These are phyloP conservation scores for Clarias gariepinus DNA, from an alignment of 2,113 vertebrate genomes.

Conservation along the genomic window DNA sequence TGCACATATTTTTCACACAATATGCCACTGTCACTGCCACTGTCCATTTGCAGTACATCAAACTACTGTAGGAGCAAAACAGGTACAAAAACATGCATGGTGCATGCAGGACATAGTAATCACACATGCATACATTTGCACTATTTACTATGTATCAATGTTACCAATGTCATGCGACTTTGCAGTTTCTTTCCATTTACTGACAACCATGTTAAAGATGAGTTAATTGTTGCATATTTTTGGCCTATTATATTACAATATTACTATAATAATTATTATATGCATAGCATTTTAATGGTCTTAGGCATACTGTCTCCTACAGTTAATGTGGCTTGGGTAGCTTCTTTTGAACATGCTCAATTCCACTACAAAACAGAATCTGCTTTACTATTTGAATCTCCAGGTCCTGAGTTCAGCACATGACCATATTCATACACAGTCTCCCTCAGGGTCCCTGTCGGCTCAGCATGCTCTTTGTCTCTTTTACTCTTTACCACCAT, in stretches of 20 bases:
- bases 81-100: too few relatives aligned
- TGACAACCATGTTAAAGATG: too few relatives aligned
- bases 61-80: too few relatives aligned
- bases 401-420: background rate
- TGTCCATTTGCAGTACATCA: constrained; percentile 53
- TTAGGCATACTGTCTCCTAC: background rate
- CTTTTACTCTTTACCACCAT: background rate
- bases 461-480: background rate
- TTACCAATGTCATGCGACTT: background rate
- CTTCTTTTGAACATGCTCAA: background rate
- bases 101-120: too few relatives aligned
- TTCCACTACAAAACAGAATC: background rate
- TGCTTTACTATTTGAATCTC: constrained; percentile 36
- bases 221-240: background rate
- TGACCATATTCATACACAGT: background rate
- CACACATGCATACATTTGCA: too few relatives aligned
- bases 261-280: background rate
- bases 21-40: too few relatives aligned
- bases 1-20: constrained; percentile 59
- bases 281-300: too few relatives aligned
- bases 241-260: too few relatives aligned
- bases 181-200: too few relatives aligned
- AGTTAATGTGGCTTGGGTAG: too few relatives aligned
- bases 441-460: background rate
- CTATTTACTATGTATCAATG: background rate